These are phyloP conservation scores for Ganaspis sp. DNA, from an alignment of 1,140 invertebrate genomes.

Conservation along the genomic window DNA sequence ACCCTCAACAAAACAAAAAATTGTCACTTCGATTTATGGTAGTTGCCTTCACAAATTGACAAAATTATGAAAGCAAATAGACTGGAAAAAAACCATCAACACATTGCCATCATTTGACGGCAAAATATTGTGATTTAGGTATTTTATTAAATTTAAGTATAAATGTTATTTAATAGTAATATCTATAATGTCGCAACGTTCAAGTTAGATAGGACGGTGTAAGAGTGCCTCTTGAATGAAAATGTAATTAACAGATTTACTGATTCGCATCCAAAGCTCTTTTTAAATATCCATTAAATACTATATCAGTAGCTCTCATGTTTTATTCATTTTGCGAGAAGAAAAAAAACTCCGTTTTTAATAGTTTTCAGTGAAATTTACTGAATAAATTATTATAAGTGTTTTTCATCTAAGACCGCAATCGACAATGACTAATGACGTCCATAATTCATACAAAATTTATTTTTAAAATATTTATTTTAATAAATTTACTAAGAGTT, in stretches of 20 bases:
- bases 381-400: conserved; percentile 16
- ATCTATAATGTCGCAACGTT: conserved; percentile 63
- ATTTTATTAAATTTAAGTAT: conserved; percentile 70
- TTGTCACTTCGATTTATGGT: conserved; percentile 31
- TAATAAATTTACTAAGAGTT: background rate
- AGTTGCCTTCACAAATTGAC: conserved; percentile 42
- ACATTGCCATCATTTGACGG: conserved; percentile 49
- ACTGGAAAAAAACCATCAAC: conserved; percentile 57
- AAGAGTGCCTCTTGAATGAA: conserved; percentile 55
- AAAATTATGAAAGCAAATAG: conserved; percentile 55
- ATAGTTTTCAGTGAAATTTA: background rate
- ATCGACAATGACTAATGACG: background rate
- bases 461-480: conserved; percentile 7
- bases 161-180: conserved; percentile 71
- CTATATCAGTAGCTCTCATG: background rate
- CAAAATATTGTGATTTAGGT: conserved; percentile 69
- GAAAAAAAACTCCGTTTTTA: background rate
- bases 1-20: conserved; percentile 28
- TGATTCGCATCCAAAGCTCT: conserved; percentile 12
- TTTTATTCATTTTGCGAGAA: conserved; percentile 15
- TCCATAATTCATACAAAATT: background rate
- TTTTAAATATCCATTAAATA: conserved; percentile 28
- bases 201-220: conserved; percentile 49
- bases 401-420: conserved; percentile 7
- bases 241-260: conserved; percentile 51